Base-by-base conservation (phyloP, 2,888 invertebrate species). In the Perizoma affinitatum region DNA sequence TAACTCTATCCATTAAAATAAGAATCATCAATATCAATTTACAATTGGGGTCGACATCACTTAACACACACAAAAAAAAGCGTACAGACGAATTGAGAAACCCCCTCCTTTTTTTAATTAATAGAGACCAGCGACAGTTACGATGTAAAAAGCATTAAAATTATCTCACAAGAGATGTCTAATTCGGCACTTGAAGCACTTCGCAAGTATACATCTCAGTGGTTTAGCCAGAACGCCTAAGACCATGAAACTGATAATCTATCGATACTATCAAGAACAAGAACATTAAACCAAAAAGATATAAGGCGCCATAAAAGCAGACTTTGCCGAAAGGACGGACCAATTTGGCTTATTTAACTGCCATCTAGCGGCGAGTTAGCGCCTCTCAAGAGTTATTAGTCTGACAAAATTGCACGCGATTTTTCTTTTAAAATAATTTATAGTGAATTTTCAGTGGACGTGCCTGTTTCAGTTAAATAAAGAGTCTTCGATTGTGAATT, bases 291-390 rank as follows among this genome's bases (percentile, higher is more conserved):
- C 72, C 77, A 73, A 73, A 67, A 75, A 84, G 80, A 82, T 79
- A 81, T 82, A 84, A 78, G 71, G 71, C 72, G 71, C 82, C 72
- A 84, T 86, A 84, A 87, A 86, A 79, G 71, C 73, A 74, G 78
- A 75, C 78, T 74, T 66, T 72, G 72, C 69, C 73, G 76, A 80
- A 82, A 79, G 74, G 82, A 87, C 83, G 82, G 81, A 76, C 82
- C 86, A 88, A 88, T 88, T 89, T 87, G 82, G 84, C 82, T 82
- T 83, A 86, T 85, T 88, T 87, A 83, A 88, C 85, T 83, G 84
- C 84, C 81, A 85, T 84, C 85, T 81, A 79, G 76, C 74, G 79
- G 72, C 70, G 63, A 79, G 83, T 85, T 84, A 83, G 76, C 79
- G 77, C 71, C 77, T 78, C 73, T 69, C 67, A 72, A 78, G 78